A percentile compares a stretch with the other conserved stretches of the same genome.
Conservation (phyloP, 2,113 vertebrate species). For the Benitochromis conjunctus region DNA sequence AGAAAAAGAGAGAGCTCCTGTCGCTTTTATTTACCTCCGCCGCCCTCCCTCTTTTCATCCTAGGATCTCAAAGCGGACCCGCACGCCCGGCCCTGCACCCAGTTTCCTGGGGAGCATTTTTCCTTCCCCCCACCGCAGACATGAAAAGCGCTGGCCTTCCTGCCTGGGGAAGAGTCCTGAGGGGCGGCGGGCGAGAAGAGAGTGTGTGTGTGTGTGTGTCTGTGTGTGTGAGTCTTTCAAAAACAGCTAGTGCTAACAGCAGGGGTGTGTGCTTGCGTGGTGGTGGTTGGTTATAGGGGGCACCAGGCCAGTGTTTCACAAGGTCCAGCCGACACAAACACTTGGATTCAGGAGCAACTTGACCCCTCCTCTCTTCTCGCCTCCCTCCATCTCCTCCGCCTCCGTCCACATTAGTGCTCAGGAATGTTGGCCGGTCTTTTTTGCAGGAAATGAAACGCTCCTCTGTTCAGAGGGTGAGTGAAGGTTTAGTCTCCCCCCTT, state of each 20-base stretch:
- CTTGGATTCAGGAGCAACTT: constrained; percentile 80
- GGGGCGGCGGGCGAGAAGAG: constrained; percentile 51
- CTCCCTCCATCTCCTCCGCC: constrained; percentile 9
- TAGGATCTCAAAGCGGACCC: constrained; percentile 71
- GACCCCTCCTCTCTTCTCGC: constrained; percentile 48
- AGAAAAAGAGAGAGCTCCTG: constrained; percentile 65
- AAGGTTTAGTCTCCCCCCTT: constrained; percentile 17
- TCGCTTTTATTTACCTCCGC: constrained; percentile 80
- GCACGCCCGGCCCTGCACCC: constrained; percentile 68
- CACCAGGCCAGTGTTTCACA: constrained; percentile 74
- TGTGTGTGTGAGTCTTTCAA: constrained; percentile 43
- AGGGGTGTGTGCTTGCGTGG: constrained; percentile 49
- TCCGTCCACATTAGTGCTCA: constrained; percentile 70
- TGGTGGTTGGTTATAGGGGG: constrained; percentile 57
- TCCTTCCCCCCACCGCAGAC: constrained; percentile 75
- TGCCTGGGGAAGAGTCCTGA: constrained; percentile 77
- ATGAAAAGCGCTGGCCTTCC: constrained; percentile 85
- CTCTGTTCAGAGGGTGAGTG: constrained; percentile 75
- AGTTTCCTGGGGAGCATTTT: constrained; percentile 85
- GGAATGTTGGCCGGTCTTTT: constrained; percentile 71
- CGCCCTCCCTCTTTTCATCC: constrained; percentile 77
- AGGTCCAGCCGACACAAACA: constrained; percentile 75
- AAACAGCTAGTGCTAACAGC: neutral
- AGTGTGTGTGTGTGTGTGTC: constrained; percentile 53
- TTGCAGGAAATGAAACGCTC: constrained; percentile 81